Base-by-base conservation (phyloP, 2,888 invertebrate genomes). In the Eupithecia inturbata region DNA sequence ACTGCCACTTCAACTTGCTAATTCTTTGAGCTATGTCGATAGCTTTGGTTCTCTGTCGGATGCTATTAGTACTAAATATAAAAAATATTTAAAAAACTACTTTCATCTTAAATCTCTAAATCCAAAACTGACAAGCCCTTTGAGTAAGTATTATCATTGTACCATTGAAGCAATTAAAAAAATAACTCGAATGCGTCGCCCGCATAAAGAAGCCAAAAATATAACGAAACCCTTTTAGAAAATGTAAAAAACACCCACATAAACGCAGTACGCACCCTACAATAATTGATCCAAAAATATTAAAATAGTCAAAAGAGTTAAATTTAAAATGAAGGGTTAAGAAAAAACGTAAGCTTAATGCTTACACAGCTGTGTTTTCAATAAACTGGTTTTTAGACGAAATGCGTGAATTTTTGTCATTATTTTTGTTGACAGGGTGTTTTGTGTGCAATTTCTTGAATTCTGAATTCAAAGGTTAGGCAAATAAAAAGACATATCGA, bases 221-320 rank as follows among this genome's bases (percentile, higher is more conserved):
- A 86, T 85, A 83, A 76, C 78, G 81, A 83, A 85, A 89, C 88
- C 89, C 90, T 88, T 91, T 89, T 70, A 68, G 36, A 71, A 66
- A 87, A 88, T 84, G 84, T 84, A 87, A 86, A 88, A 89, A 87
- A 87, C 89, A 81, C 87, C 85, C 84, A 85, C 86, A 88, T 84
- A 82, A 91, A 92, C 93, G 92, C 92, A 84, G 91, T 92, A 92
- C 93, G 92, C 92, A 84, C 92, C 92, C 92, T 73, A 84, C 87
- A 87, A 89, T 90, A 90, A 91, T 77, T 88, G 85, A 91, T 90
- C 90, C 89, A 91, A 88, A 93, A 93, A 92, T 94, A 94, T 94
- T 94, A 93, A 94, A 94, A 94, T 92, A 92, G 92, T 92, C 89
- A 92, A 94, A 94, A 93, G 94, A 93, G 94, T 94, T 94, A 92